Base-by-base conservation (phyloP, 2,113 vertebrate species). In the Odocoileus virginianus region DNA sequence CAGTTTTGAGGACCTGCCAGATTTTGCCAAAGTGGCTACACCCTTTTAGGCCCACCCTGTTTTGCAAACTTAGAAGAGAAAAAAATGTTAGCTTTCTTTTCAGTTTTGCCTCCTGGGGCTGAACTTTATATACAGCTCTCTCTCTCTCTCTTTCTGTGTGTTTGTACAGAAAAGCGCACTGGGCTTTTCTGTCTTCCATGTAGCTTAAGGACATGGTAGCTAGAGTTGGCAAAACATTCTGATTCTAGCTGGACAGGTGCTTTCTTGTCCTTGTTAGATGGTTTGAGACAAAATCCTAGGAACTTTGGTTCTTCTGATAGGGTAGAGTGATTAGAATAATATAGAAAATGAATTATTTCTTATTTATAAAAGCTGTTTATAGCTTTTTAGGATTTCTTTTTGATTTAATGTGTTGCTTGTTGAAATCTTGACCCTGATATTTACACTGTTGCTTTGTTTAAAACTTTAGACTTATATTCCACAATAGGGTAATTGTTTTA, bases 371-470 rank as follows among this genome's bases (percentile, higher is more conserved):
- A 50, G 47, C 47, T 14, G 78, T 81, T 89, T 89, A 84, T 50
- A 95, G n/a, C 40, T 89, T 94, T 95, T 93, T 90, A 87, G 45
- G 27, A 67, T 95, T 96, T 97, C 54, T 93, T 97, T 94, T 89
- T 83, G 57, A 82, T 89, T 76, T 71, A 91, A 43, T 89, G 13
- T 86, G 23, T 95, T 96, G 40, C 43, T 87, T 95, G 3, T 87
- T 97, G 89, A 96, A 95, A 95, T 85, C 67, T 92, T 95, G 19
- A 89, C 74, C n/a, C 17, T 96, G 30, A 81, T 95, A 91, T 87
- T 96, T 90, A 95, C 25, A 90, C 47, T 94, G 45, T 91, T 94
- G 54, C 28, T 97, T 89, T 94, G 30, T 87, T 94, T 95, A 94
- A 91, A 43, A 71, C 15, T 76, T 79, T 96, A 79, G 83, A 33